Evolutionary conservation across 2,888 invertebrate genomes (phyloP), one percentile per base, ranked within the genome.

Genomic region (Thera obeliscata): DNA sequence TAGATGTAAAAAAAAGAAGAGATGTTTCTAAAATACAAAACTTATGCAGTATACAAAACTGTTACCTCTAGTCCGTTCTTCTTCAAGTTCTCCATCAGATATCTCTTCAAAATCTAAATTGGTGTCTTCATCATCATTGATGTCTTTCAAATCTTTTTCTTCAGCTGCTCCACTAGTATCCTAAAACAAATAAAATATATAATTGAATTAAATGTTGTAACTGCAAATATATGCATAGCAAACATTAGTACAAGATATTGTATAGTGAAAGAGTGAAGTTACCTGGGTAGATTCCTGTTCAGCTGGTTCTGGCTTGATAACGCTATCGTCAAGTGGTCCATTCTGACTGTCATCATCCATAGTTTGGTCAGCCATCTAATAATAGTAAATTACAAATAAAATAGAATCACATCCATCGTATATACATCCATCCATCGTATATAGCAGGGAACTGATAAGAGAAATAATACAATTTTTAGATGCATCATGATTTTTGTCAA

Each of bases 31-130:
- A 5, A 5, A 38, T 38, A 38, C 11, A 33, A 33, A 41, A 22
- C 11, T 57, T 3, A 33, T 3, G 22, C 22, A 22, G 22, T 22
- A 22, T 22, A 22, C 50, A 50, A 36, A 12, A 5, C 22, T 11
- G 46, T 49, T 72, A 82, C 93, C 93, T 84, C 91, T 86, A 49
- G 93, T 95, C 11, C 96, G 95, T 79, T 97, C 97, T 83, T 97
- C 97, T 84, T 98, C 98, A 48, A 98, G 89, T 87, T 98, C 98
- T 61, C 97, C 98, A 86, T 98, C 98, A 12, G 97, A 97, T 80
- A 98, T 97, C 90, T 98, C 97, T 88, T 98, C 98, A 88, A 98
- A 98, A 82, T 97, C 97, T 82, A 97, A 94, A 78, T 95, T 95
- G 72, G 96, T 95, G 80, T 96, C 96, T 74, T 96, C 96, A 69